Conservation (phyloP, 2,113 vertebrate species). For the Dasyprocta punctata region DNA sequence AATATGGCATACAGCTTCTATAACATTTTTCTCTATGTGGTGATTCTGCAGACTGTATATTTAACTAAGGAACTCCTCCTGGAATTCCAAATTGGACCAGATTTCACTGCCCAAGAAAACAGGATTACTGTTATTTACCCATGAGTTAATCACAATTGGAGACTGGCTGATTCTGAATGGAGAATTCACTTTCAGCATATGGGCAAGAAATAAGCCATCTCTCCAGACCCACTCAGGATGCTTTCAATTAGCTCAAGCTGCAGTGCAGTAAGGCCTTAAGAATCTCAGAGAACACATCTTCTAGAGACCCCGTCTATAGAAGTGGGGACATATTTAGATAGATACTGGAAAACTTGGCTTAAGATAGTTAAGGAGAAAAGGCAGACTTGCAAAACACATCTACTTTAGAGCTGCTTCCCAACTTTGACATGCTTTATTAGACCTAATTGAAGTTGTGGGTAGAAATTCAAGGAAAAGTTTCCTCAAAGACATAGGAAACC, state of each 20-base stretch:
- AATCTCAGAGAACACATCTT: neutral
- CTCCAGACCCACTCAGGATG: conserved; percentile 16
- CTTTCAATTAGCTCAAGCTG: conserved; percentile 22
- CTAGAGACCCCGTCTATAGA: neutral
- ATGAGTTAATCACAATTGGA: conserved; percentile 84
- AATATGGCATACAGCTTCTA: conserved; percentile 81
- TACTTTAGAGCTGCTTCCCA: conserved; percentile 13
- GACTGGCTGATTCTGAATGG: conserved; percentile 50
- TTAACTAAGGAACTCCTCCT: conserved; percentile 58
- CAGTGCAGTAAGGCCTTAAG: neutral
- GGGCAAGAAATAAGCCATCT: neutral
- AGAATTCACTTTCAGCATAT: conserved; percentile 24
- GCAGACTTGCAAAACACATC: neutral
- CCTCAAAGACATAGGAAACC: conserved; percentile 26
- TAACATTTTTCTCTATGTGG: conserved; percentile 78
- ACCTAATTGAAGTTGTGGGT: conserved; percentile 14
- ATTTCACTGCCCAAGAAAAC: conserved; percentile 49
- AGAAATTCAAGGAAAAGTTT: neutral
- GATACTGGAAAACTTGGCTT: neutral
- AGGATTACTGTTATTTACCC: conserved; percentile 77
- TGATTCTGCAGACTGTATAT: conserved; percentile 74
- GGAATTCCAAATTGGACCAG: conserved; percentile 32
- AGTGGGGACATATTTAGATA: neutral
- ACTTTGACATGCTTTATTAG: neutral
- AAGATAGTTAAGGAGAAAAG: conserved; percentile 24